These are phyloP conservation scores for Molossus molossus DNA, from an alignment of 2,797 vertebrate species.

Conservation along the genomic window DNA sequence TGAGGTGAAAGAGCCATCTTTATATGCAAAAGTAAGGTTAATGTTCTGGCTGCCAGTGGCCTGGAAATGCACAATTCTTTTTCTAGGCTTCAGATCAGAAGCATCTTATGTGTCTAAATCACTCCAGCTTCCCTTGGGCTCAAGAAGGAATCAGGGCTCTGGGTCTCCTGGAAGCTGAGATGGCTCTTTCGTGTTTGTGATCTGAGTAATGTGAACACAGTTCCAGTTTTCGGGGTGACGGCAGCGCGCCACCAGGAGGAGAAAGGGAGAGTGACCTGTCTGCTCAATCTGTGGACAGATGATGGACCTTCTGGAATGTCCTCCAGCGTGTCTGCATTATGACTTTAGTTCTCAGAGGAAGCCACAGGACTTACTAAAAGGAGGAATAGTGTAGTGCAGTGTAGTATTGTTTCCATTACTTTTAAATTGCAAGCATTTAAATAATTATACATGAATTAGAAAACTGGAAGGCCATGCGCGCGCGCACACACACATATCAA, in stretches of 20 bases:
- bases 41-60: background rate
- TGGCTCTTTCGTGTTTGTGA: slow-evolving; percentile 33
- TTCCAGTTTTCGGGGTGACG: background rate
- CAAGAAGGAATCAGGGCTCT: background rate
- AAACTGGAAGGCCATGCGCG: background rate
- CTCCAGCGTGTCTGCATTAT: background rate
- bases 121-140: background rate
- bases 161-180: background rate
- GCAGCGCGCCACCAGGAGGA: too few relatives aligned
- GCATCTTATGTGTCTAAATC: background rate
- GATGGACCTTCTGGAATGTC: background rate
- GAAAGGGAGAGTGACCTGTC: too few relatives aligned
- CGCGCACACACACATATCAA: background rate
- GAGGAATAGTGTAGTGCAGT: background rate
- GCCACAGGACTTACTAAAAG: background rate
- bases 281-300: background rate
- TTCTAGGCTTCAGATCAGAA: background rate
- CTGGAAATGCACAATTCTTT: rapidly evolving
- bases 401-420: background rate
- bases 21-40: background rate
- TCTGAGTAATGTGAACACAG: background rate
- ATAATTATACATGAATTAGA: background rate
- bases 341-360: background rate
- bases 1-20: background rate
- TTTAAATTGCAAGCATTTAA: background rate